Evolutionary conservation across 2,888 invertebrate species (phyloP).

Genomic region (Anagyrus pseudococci): DNA sequence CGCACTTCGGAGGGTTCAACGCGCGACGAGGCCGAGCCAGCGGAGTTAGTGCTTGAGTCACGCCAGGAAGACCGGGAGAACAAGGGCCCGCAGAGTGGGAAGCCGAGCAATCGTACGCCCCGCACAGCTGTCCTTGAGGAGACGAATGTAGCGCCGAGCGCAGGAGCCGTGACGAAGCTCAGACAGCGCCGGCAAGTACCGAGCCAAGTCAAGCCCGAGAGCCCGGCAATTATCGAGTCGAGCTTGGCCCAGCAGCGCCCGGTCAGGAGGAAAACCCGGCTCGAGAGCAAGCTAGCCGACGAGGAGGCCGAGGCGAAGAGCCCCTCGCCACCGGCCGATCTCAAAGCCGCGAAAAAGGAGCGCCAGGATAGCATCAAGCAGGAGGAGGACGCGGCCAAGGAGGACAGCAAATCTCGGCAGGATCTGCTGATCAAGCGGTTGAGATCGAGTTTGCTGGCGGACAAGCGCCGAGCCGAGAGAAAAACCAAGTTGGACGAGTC

Average conservation of each 20-base stretch:
- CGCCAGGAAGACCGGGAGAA: slow-evolving; percentile 58
- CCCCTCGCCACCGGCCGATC: neutral
- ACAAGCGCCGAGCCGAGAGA: slow-evolving; percentile 42
- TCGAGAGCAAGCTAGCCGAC: slow-evolving; percentile 24
- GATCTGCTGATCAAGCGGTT: slow-evolving; percentile 52
- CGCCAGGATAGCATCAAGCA: no score
- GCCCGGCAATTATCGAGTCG: slow-evolving; percentile 30
- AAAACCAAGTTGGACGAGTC: slow-evolving; percentile 39
- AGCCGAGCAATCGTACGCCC: slow-evolving; percentile 46
- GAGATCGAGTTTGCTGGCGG: slow-evolving; percentile 46
- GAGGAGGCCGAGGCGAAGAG: slow-evolving; percentile 28
- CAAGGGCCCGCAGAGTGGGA: slow-evolving; percentile 53
- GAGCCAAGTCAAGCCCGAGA: slow-evolving; percentile 37
- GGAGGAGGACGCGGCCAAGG: slow-evolving; percentile 40
- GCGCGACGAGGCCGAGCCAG: slow-evolving; percentile 50
- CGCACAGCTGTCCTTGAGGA: slow-evolving; percentile 57
- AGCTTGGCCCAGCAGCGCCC: slow-evolving; percentile 48
- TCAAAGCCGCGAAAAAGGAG: no score
- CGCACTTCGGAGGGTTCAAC: slow-evolving; percentile 54
- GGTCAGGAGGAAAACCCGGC: slow-evolving; percentile 41
- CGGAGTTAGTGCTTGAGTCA: slow-evolving; percentile 43
- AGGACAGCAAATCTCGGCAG: slow-evolving; percentile 40
- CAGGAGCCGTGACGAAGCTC: slow-evolving; percentile 50
- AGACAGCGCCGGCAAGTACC: slow-evolving; percentile 48
- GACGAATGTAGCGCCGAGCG: slow-evolving; percentile 48